Evolutionary conservation across 92 coral and sea anemone species (phyloP).

Genomic region (Ricordea florida): DNA sequence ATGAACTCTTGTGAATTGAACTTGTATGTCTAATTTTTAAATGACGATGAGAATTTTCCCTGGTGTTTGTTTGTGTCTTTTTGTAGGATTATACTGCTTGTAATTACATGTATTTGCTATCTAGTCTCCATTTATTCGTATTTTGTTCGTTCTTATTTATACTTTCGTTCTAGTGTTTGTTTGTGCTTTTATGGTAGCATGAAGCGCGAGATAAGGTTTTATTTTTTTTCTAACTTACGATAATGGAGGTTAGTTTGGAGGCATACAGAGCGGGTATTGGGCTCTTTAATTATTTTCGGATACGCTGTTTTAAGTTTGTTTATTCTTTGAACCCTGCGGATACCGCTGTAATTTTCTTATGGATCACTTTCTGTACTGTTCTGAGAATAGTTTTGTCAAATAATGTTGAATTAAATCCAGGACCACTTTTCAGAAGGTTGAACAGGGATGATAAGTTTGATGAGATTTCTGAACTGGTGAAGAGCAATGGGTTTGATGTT

Average conservation of each 20-base stretch:
- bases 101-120: background rate
- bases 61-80: background rate
- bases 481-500: slow-evolving; percentile 30
- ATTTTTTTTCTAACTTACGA: background rate
- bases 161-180: slow-evolving; percentile 1
- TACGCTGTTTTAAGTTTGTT: background rate
- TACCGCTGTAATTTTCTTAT: no score
- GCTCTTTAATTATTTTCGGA: background rate
- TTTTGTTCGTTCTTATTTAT: background rate
- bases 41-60: no score
- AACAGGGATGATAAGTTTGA: slow-evolving; percentile 48
- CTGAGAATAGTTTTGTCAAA: no score
- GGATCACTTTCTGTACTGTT: no score
- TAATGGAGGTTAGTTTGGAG: no score
- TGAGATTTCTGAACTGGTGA: slow-evolving; percentile 40
- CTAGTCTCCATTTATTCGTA: background rate
- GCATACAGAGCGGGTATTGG: no score
- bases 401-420: slow-evolving; percentile 42
- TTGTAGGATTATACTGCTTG: background rate
- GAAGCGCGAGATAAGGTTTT: background rate
- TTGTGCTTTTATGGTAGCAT: background rate
- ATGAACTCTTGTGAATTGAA: slow-evolving; percentile 12
- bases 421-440: slow-evolving; percentile 15
- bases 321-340: background rate
- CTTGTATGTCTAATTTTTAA: background rate